A percentile compares a stretch with the other conserved stretches of the same genome.
These are phyloP conservation scores for Thecocarcelia acutangulata DNA, from an alignment of 2,888 invertebrate genomes.

Conservation along the genomic window DNA sequence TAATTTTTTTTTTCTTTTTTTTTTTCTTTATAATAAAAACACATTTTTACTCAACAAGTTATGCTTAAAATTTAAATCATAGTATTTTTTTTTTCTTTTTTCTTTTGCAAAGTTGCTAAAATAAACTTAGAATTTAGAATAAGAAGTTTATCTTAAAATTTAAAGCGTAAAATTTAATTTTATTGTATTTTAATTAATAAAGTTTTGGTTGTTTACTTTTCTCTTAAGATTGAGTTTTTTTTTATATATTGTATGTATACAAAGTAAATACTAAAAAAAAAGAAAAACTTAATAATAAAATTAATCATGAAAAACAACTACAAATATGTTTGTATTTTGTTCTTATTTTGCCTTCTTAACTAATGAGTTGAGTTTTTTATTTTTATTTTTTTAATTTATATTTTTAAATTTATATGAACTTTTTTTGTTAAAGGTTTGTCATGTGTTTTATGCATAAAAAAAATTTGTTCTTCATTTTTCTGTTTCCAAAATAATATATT, in stretches of 20 bases:
- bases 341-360: constrained; percentile 41
- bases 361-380: constrained; percentile 49
- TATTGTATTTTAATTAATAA: constrained; percentile 23
- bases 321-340: constrained; percentile 40
- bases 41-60: constrained; percentile 59
- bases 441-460: constrained; percentile 18
- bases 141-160: constrained; percentile 46
- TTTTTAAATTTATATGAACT: constrained; percentile 33
- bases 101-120: constrained; percentile 45
- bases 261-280: constrained; percentile 44
- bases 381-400: constrained; percentile 21
- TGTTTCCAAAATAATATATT: constrained; percentile 24
- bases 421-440: constrained; percentile 15
- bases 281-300: constrained; percentile 53
- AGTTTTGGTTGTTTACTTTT: constrained; percentile 41
- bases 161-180: constrained; percentile 32
- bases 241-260: background rate
- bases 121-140: constrained; percentile 52
- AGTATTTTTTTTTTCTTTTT: constrained; percentile 53
- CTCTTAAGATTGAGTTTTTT: constrained; percentile 5
- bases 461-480: background rate
- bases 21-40: constrained; percentile 27
- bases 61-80: constrained; percentile 39
- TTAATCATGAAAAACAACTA: constrained; percentile 57
- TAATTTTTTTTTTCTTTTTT: background rate